Base-by-base conservation (phyloP, 2,113 vertebrate species). In the Sylvia atricapilla region DNA sequence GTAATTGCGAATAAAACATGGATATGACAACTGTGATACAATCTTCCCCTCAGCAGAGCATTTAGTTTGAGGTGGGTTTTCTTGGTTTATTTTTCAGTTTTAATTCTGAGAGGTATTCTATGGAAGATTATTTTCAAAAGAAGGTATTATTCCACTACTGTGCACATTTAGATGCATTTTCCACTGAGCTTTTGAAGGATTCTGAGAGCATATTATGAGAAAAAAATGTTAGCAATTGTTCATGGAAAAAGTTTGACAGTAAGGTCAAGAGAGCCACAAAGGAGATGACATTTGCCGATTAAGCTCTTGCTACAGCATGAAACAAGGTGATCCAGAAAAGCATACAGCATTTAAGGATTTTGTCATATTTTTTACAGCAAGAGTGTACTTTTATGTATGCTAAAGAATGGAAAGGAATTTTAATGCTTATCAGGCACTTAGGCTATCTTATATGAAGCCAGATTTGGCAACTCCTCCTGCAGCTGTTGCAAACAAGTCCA, bases 401-500 rank as follows among this genome's bases (percentile, higher is more conserved):
- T 93, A 83, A 95, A 96, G 93, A 95, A 95, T 92, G 68, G n/a
- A 87, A 95, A 95, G 88, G 58, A 93, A 96, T 97, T 96, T 93
- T 94, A 92, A 94, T 95, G 94, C 64, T 90, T 95, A 94, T 85
- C 63, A 94, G 59, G 64, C 90, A 87, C 70, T 96, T 95, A 83
- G 86, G 44, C 81, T 93, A 92, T 95, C 88, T 95, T 96, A 96
- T 35, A 95, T 80, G 92, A 96, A 96, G 93, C 82, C 88, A 92
- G 86, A 93, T 92, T 94, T 95, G 96, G 96, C 96, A 97, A 93
- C 60, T 94, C 83, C 88, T 93, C 74, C 60, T 77, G 88, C 96
- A 97, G 97, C 95, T 97, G 95, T 88, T 97, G 90, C 93, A 95
- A 97, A 97, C 84, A 96, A 96, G 74, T 93, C 95, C 92, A 95